These are phyloP conservation scores for Tragelaphus strepsiceros DNA, from an alignment of 2,113 vertebrate genomes.

Conservation along the genomic window DNA sequence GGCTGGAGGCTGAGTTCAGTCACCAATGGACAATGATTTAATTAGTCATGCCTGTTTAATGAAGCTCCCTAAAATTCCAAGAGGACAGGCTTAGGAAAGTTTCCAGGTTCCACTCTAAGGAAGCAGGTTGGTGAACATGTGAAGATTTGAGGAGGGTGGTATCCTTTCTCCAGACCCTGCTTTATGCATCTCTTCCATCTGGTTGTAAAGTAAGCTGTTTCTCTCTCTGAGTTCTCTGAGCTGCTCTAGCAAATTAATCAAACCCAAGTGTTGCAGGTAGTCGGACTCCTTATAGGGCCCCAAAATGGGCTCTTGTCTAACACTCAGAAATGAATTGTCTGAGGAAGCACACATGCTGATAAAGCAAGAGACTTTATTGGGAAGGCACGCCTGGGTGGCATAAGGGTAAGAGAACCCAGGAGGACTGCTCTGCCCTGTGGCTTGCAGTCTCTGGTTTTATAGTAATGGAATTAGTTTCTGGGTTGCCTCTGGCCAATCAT, in stretches of 20 bases:
- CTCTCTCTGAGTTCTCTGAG: neutral
- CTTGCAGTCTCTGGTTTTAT: neutral
- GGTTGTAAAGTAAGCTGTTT: neutral
- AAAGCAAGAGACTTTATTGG: neutral
- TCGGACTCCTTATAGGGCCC: neutral
- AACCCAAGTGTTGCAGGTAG: neutral
- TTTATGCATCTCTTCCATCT: neutral
- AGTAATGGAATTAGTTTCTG: neutral
- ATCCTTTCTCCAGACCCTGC: neutral
- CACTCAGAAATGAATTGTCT: neutral
- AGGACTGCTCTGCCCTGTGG: neutral
- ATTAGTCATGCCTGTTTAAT: neutral
- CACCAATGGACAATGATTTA: neutral
- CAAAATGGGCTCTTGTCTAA: neutral
- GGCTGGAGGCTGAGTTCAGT: neutral
- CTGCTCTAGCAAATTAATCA: neutral
- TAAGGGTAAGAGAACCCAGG: neutral
- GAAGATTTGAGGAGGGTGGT: neutral
- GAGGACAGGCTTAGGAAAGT: neutral
- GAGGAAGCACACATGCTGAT: neutral
- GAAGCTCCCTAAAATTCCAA: neutral
- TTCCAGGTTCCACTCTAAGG: neutral
- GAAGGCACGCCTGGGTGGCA: neutral
- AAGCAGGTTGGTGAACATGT: neutral
- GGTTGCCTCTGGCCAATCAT: neutral